Evolutionary conservation across 2,113 vertebrate species (phyloP).

Genomic region (Motacilla tschutschensis): DNA sequence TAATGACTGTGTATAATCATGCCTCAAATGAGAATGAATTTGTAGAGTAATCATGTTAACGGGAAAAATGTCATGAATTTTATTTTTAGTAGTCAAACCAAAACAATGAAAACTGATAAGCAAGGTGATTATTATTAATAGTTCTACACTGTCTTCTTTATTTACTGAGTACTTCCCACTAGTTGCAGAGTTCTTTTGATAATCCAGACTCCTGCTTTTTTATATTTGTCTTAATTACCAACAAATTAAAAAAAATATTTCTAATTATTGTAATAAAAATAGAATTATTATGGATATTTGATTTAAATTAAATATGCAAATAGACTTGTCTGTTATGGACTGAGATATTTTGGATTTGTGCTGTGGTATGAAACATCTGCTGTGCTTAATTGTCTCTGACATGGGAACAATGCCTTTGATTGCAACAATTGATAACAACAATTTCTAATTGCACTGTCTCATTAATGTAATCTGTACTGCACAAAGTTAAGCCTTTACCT

Average conservation of each 20-base stretch:
- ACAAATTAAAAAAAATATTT: background rate
- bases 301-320: background rate
- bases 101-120: background rate
- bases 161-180: background rate
- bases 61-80: background rate
- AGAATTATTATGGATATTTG: background rate
- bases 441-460: background rate
- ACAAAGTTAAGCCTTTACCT: background rate
- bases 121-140: background rate
- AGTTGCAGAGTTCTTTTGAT: background rate
- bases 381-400: background rate
- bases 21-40: background rate
- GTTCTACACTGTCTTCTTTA: background rate
- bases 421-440: background rate
- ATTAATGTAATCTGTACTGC: background rate
- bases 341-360: background rate
- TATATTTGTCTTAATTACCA: background rate
- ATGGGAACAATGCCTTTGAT: background rate
- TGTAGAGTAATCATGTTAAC: background rate
- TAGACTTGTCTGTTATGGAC: background rate
- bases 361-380: background rate
- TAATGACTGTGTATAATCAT: background rate
- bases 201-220: background rate
- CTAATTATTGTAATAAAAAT: background rate
- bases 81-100: conserved; percentile 8